These are phyloP conservation scores for Drosophila stalkeri DNA, from an alignment of 2,888 invertebrate genomes.

Conservation along the genomic window DNA sequence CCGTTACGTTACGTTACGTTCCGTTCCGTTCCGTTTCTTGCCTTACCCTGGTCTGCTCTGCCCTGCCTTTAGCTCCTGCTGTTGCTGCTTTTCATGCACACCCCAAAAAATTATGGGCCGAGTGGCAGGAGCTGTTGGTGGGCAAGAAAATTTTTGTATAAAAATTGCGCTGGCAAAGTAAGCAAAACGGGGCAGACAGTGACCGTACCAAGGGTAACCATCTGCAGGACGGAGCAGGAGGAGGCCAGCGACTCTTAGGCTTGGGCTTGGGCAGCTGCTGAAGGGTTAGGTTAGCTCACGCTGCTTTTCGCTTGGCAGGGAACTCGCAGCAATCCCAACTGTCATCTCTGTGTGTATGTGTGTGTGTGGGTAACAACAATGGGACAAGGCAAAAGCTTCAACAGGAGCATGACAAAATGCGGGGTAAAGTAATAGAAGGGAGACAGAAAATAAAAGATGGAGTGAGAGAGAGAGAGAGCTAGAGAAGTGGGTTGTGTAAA, in stretches of 20 bases:
- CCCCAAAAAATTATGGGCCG: constrained; percentile 64
- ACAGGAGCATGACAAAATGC: constrained; percentile 28
- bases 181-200: constrained; percentile 63
- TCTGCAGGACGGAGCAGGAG: neutral
- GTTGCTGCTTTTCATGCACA: constrained; percentile 36
- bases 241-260: neutral
- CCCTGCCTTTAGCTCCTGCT: neutral
- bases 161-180: constrained; percentile 78
- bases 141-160: constrained; percentile 78
- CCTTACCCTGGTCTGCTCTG: neutral
- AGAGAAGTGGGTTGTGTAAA: constrained; percentile 7
- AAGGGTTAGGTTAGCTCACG: constrained; percentile 59
- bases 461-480: neutral
- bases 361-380: constrained; percentile 50
- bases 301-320: constrained; percentile 17
- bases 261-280: constrained; percentile 43
- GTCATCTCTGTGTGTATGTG: constrained; percentile 40
- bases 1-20: constrained; percentile 8
- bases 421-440: constrained; percentile 20
- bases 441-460: constrained; percentile 6
- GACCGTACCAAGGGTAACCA: constrained; percentile 62
- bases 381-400: constrained; percentile 44
- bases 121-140: constrained; percentile 27
- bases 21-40: constrained; percentile 11
- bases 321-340: constrained; percentile 59